Percentiles rank a stretch among this genome's conserved stretches.
These are phyloP conservation scores for Falco peregrinus DNA, from an alignment of 2,797 vertebrate genomes.

Conservation along the genomic window DNA sequence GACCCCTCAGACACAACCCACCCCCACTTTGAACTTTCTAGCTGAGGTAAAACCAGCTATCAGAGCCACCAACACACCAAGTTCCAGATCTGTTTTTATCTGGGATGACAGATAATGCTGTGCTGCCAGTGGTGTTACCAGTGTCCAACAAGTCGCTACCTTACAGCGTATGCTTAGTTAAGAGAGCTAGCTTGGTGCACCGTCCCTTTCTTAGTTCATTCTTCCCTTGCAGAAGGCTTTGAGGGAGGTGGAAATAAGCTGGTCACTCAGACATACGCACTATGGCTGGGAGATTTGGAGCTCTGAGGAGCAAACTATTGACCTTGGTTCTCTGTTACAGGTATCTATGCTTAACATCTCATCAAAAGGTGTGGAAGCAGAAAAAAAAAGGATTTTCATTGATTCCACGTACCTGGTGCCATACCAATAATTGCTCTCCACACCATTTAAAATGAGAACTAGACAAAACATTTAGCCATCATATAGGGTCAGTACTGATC, in stretches of 20 bases:
- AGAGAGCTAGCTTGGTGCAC: not conserved
- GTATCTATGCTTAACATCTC: not conserved
- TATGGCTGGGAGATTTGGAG: not conserved
- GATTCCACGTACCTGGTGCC: not conserved
- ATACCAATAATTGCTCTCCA: not conserved
- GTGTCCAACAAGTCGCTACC: not conserved
- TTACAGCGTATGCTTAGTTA: not conserved
- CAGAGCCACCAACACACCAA: not conserved
- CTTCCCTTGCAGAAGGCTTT: not conserved
- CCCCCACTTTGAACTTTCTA: not conserved
- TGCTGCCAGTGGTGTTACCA: not conserved
- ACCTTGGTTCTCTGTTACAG: not conserved
- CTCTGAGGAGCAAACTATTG: not conserved
- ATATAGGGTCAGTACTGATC: not conserved
- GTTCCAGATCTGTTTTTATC: not conserved
- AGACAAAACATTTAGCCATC: not conserved
- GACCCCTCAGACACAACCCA: not conserved
- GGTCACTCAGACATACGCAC: not conserved
- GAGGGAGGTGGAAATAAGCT: not conserved
- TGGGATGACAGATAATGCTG: not conserved
- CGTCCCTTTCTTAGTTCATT: not conserved
- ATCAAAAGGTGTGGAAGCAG: not conserved
- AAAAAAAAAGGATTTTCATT: not conserved
- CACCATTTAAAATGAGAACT: not conserved
- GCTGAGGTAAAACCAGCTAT: fast-evolving